Evolutionary conservation across 2,113 vertebrate genomes (phyloP).

Genomic region (Lates calcarifer): DNA sequence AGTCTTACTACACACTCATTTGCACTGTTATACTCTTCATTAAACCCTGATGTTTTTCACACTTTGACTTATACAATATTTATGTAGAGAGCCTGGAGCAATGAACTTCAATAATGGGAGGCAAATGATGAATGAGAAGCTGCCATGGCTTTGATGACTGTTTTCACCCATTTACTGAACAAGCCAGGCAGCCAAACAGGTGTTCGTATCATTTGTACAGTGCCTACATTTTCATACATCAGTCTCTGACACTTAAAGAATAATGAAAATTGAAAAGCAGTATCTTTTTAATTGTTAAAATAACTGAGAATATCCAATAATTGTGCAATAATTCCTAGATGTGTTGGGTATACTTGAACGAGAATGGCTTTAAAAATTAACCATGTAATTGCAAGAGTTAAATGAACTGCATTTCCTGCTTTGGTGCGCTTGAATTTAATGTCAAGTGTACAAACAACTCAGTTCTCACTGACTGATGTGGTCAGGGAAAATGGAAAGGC

Average conservation of each 20-base stretch:
- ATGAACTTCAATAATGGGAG: constrained; percentile 18
- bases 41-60: constrained; percentile 39
- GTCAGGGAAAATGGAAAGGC: background rate
- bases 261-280: background rate
- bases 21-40: background rate
- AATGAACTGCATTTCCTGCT: background rate
- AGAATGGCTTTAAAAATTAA: background rate
- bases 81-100: constrained; percentile 29
- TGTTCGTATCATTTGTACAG: background rate
- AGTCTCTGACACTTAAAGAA: background rate
- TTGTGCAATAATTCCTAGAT: background rate
- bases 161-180: background rate
- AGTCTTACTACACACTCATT: background rate
- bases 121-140: constrained; percentile 42
- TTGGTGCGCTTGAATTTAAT: constrained; percentile 9
- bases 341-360: background rate
- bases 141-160: constrained; percentile 8
- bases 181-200: background rate
- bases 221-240: background rate
- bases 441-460: background rate
- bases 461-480: background rate
- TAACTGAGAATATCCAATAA: background rate
- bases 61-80: constrained; percentile 27
- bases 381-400: background rate
- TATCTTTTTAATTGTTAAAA: background rate